These are phyloP conservation scores for Chironomus riparius DNA, from an alignment of 2,888 invertebrate genomes.

Conservation along the genomic window DNA sequence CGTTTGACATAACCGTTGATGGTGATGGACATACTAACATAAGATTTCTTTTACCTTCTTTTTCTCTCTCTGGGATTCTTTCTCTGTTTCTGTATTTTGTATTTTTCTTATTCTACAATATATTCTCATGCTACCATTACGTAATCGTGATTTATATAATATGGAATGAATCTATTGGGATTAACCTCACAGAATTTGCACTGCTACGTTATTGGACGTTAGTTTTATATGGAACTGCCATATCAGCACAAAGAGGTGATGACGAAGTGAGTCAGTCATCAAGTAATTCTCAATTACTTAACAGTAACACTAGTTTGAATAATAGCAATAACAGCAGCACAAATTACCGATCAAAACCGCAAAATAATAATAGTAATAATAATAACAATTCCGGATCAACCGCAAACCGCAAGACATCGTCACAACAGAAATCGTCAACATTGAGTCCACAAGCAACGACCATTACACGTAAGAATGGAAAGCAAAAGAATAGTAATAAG, in stretches of 20 bases:
- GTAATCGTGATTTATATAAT: too few species aligned
- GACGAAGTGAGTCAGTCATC: conserved; percentile 41
- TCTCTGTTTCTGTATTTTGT: conserved; percentile 29
- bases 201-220: conserved; percentile 89
- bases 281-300: conserved; percentile 32
- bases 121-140: conserved; percentile 28
- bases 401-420: too few species aligned
- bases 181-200: conserved; percentile 60
- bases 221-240: conserved; percentile 79
- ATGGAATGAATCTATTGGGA: conserved; percentile 9
- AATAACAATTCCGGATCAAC: background rate
- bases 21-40: conserved; percentile 1
- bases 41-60: background rate
- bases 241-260: conserved; percentile 48
- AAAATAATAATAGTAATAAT: conserved; percentile 31
- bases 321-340: conserved; percentile 27
- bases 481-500: conserved; percentile 15
- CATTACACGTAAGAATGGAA: conserved; percentile 16
- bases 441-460: background rate
- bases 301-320: conserved; percentile 29
- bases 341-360: conserved; percentile 31
- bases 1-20: background rate
- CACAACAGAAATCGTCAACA: conserved; percentile 1
- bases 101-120: background rate
- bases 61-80: background rate